These are phyloP conservation scores for Menidia menidia DNA, from an alignment of 2,797 vertebrate species.

Conservation along the genomic window DNA sequence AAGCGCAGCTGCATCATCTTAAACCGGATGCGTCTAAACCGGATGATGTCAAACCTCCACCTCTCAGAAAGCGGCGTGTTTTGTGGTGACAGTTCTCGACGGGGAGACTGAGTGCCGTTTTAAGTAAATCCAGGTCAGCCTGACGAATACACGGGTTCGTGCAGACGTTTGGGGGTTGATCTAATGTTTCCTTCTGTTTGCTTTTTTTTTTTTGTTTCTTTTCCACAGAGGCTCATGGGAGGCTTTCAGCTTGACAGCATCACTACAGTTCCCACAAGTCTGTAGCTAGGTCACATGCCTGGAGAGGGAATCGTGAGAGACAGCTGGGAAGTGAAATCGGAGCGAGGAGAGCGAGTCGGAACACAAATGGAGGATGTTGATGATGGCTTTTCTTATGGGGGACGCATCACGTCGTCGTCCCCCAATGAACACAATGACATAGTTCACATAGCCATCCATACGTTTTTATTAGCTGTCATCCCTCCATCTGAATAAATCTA, in stretches of 20 bases:
- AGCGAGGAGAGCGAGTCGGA: conserved; percentile 32
- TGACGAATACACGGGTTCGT: conserved; percentile 78
- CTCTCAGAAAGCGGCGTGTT: conserved; percentile 66
- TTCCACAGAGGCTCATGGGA: conserved; percentile 72
- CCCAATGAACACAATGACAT: conserved; percentile 9
- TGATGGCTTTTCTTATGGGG: conserved; percentile 30
- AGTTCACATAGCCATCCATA: conserved; percentile 18
- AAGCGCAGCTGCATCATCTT: conserved; percentile 45
- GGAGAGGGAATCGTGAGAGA: conserved; percentile 47
- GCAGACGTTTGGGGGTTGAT: conserved; percentile 78
- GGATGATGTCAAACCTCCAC: conserved; percentile 66
- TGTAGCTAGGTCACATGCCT: conserved; percentile 74
- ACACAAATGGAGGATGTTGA: conserved; percentile 45
- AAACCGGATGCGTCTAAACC: conserved; percentile 46
- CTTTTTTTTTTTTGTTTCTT: conserved; percentile 14
- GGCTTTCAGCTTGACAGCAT: conserved; percentile 74
- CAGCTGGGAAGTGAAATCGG: conserved; percentile 33
- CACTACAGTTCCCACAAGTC: conserved; percentile 79
- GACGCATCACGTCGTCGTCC: conserved; percentile 7
- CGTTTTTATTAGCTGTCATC: background rate
- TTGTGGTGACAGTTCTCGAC: conserved; percentile 61
- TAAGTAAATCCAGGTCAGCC: conserved; percentile 80
- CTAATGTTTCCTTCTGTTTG: conserved; percentile 75
- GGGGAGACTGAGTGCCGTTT: conserved; percentile 66
- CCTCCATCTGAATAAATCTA: too few relatives aligned